Percentiles rank a stretch among this genome's conserved stretches.
Evolutionary conservation across 2,797 vertebrate genomes (phyloP).

Genomic region (Micropoecilia bifurca): DNA sequence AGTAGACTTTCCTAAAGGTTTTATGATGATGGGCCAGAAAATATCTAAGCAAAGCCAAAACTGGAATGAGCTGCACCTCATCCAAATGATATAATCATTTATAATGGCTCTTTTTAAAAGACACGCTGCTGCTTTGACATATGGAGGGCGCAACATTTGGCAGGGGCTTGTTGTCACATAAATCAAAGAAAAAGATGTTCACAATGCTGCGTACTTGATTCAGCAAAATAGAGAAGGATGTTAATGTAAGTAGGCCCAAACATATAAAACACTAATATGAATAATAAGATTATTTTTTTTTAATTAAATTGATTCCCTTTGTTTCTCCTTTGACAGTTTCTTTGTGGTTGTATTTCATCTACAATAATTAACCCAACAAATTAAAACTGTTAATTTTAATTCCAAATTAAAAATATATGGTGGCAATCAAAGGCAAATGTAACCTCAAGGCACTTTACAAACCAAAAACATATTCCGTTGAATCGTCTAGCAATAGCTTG

Average conservation of each 20-base stretch:
- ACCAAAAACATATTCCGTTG: background rate
- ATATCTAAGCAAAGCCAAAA: slow-evolving; percentile 16
- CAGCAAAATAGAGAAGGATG: background rate
- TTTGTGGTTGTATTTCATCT: background rate
- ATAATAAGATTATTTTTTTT: background rate
- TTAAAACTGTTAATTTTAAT: background rate
- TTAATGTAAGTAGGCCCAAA: background rate
- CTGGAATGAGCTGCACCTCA: background rate
- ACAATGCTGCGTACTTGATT: background rate
- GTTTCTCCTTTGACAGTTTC: background rate
- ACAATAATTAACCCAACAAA: background rate
- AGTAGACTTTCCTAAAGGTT: slow-evolving; percentile 8
- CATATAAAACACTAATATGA: background rate
- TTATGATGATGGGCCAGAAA: slow-evolving; percentile 6
- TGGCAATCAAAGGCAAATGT: background rate
- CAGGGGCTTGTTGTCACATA: background rate
- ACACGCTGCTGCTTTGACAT: background rate
- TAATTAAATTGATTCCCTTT: background rate
- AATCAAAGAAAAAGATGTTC: background rate
- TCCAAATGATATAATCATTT: slow-evolving; percentile 1
- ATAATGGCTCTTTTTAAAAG: background rate
- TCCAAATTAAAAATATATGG: background rate
- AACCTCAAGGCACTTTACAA: background rate
- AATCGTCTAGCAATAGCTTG: background rate
- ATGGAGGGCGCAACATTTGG: background rate